Base-by-base conservation (phyloP, 2,797 vertebrate genomes). In the Tympanoctomys barrerae region DNA sequence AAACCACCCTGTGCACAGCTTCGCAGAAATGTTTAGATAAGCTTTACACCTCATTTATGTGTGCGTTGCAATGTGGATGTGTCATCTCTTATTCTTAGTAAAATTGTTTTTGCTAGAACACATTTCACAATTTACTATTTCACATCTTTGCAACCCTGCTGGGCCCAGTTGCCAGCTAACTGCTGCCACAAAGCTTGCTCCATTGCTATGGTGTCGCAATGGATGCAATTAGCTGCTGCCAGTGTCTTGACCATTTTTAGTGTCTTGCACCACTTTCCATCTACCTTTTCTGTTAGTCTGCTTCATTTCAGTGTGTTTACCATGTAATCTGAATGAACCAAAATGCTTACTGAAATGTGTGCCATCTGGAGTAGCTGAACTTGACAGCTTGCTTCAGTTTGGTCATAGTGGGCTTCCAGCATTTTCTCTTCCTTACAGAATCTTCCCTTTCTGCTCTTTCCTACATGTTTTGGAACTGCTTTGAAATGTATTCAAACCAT, bases 41-140 rank as follows among this genome's bases (percentile, higher is more conserved):
- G 93, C 82, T 91, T 89, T 49, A 78, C 64, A 61, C 87, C 83
- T 93, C 82, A 39, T 46, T 64, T 68, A 83, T 66, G 49, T 57
- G 71, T 31, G 78, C 75, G n/a, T 19, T 42, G 18, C 84, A 46
- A 39, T 14, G 78, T n/a, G 81, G 62, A 87, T 18, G 8, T 94
- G 87, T 95, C 93, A 92, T 70, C 71, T 89, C 91, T 94, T 79
- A 89, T 86, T 96, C 94, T 94, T 31, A 68, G 82, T 79, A 93
- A 97, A 91, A 57, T 88, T 94, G 88, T 64, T 95, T 92, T 85
- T 95, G 93, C 68, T 86, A 87, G 91, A 82, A 83, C 89, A 70
- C 12, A 42, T 97, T 97, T 96, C 96, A 95, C 94, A 97, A 96
- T 91, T 88, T 94, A 46, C 4, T 73, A 64, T 91, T 93, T 91